Conservation (phyloP, 2,113 vertebrate species). For the Upupa epops region DNA sequence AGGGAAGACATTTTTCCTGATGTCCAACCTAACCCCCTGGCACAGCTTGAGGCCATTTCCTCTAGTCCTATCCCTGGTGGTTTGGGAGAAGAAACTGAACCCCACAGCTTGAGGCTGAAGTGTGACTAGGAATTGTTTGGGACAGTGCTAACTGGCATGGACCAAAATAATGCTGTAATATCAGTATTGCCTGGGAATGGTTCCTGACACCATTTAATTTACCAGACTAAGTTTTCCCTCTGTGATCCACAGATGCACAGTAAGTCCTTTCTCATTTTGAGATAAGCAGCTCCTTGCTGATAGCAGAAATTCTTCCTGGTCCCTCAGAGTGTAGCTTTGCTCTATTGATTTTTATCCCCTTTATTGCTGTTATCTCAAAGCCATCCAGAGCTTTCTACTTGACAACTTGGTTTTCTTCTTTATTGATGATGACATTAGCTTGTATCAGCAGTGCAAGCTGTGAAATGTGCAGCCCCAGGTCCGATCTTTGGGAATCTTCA, state of each 20-base stretch:
- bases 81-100: too few relatives aligned
- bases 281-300: constrained; percentile 21
- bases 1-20: too few relatives aligned
- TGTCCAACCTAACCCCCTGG: too few relatives aligned
- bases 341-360: constrained; percentile 27
- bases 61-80: too few relatives aligned
- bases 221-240: not conserved
- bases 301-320: constrained; percentile 11
- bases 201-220: constrained; percentile 15
- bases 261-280: constrained; percentile 11
- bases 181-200: not conserved
- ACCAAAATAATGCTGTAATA: not conserved
- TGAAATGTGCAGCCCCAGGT: not conserved
- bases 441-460: not conserved
- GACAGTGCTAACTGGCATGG: not conserved
- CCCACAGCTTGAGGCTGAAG: not conserved
- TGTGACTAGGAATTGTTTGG: not conserved
- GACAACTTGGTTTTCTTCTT: constrained; percentile 14
- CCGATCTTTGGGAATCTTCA: not conserved
- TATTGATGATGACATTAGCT: constrained; percentile 1
- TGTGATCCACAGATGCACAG: not conserved
- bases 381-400: not conserved
- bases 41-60: too few relatives aligned
- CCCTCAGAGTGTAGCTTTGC: not conserved
- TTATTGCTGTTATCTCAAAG: constrained; percentile 35